Percentiles rank a stretch among this genome's conserved stretches.
phyloP scores from a whole-genome alignment of 2,797 vertebrate genomes.

The Eulemur coronatus region DNA sequence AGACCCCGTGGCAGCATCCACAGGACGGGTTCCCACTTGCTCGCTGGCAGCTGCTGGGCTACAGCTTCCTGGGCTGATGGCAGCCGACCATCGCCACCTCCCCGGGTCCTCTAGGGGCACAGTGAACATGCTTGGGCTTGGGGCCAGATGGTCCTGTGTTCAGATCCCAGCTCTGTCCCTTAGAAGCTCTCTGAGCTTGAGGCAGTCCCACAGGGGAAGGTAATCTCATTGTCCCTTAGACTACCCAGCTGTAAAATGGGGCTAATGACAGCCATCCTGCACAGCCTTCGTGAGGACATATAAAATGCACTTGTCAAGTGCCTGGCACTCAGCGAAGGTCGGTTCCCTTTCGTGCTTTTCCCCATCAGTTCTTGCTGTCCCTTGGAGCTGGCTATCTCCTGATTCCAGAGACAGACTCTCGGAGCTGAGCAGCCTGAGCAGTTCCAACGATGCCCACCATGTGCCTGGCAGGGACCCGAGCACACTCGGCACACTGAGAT shows the following conservation, averaged over 20 bases:
- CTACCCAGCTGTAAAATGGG: background rate
- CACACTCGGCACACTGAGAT: background rate
- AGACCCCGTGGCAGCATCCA: background rate
- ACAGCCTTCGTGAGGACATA: background rate
- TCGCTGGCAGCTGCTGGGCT: accelerated
- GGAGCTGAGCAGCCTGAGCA: background rate
- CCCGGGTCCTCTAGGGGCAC: background rate
- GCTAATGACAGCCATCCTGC: background rate
- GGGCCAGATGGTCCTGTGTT: background rate
- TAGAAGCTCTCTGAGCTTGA: background rate
- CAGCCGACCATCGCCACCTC: accelerated
- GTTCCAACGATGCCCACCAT: background rate
- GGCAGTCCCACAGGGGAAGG: background rate
- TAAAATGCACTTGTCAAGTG: background rate
- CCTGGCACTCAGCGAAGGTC: background rate
- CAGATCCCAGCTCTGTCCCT: background rate
- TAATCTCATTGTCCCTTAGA: background rate
- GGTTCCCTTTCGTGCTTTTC: background rate
- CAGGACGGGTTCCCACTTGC: accelerated
- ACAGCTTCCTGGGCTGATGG: background rate
- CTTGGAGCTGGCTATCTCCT: background rate
- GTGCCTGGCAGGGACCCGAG: conserved; percentile 47
- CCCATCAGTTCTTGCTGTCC: background rate
- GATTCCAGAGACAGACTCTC: background rate
- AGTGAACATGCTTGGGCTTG: background rate